Evolutionary conservation across 2,888 invertebrate genomes (phyloP), one percentile per base, ranked within the genome.

Genomic region (Colletes collaris): DNA sequence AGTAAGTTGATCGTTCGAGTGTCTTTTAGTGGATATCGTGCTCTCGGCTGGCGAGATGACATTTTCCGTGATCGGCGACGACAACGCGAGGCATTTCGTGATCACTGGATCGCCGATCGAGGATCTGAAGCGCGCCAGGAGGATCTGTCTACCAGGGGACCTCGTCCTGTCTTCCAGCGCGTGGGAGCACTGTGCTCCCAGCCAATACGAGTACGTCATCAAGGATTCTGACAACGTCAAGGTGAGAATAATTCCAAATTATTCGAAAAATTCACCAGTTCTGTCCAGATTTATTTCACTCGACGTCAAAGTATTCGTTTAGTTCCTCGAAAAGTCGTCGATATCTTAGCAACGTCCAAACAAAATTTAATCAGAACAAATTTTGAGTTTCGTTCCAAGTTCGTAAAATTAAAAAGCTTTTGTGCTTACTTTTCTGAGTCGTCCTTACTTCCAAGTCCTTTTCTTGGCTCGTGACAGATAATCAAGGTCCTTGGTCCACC

Each of bases 21-120:
- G 4, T 4, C 46, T 16, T 1, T 37, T 66, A 91, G 95, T 94
- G 2, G 95, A 95, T 89, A 87, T 95, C 68, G 94, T 94, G 0
- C 94, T 95, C 83, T 94, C 95, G 44, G 94, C 94, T 49, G 95
- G 95, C 0, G 94, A 94, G 77, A 89, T 95, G 8, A 93, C 94
- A 72, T 95, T 95, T 88, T 92, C 94, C 6, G 92, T 95, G 0
- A 94, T 95, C 27, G 95, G 95, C 3, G 91, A 92, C 56, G 93
- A 94, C 1, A 92, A 93, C 46, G 93, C 93, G 82, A 94, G 94
- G 92, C 93, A 93, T 87, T 95, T 94, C 82, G 91, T 95, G n/a
- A 91, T 95, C 56, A 90, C 93, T 74, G 95, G 95, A n/a, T 85
- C 93, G 59, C 94, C 95, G 2, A 93, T 95, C 13, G 88, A 93